These are phyloP conservation scores for Squalus acanthias DNA, from an alignment of 2,797 vertebrate genomes.

Conservation along the genomic window DNA sequence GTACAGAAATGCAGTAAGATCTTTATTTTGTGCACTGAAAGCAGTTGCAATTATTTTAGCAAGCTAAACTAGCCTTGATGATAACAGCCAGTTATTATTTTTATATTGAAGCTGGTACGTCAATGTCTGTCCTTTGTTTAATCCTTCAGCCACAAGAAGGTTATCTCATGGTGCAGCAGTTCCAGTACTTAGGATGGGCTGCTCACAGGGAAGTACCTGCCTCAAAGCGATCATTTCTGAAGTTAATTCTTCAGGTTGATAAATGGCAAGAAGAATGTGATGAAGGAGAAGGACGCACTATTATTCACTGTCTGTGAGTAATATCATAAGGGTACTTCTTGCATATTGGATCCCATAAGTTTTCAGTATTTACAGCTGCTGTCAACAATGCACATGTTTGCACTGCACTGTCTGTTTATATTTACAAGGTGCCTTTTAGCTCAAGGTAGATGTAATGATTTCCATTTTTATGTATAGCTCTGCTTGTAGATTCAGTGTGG, in stretches of 20 bases:
- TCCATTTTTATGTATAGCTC: not conserved
- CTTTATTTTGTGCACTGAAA: not conserved
- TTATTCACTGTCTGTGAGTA: conserved; percentile 95
- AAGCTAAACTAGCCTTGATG: not conserved
- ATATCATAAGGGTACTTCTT: not conserved
- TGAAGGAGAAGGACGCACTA: conserved; percentile 90
- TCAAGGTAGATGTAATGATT: not conserved
- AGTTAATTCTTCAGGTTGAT: conserved; percentile 94
- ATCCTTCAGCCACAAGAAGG: conserved; percentile 85
- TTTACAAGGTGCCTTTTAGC: not conserved
- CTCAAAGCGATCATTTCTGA: conserved; percentile 94
- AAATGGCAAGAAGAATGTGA: conserved; percentile 98
- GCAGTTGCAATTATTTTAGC: not conserved
- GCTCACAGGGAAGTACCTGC: conserved; percentile 89
- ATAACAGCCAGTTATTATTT: conserved; percentile 31
- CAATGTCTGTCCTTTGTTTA: conserved; percentile 44
- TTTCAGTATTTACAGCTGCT: not conserved
- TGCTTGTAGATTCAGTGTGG: not conserved
- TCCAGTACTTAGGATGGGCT: conserved; percentile 95
- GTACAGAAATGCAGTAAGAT: not conserved
- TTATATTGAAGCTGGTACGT: not conserved
- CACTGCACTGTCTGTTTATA: not conserved
- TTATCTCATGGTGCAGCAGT: conserved; percentile 96
- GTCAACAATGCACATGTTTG: not conserved
- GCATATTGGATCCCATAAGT: not conserved